Base-by-base conservation (phyloP, 2,113 vertebrate species). In the Dissostichus mawsoni region DNA sequence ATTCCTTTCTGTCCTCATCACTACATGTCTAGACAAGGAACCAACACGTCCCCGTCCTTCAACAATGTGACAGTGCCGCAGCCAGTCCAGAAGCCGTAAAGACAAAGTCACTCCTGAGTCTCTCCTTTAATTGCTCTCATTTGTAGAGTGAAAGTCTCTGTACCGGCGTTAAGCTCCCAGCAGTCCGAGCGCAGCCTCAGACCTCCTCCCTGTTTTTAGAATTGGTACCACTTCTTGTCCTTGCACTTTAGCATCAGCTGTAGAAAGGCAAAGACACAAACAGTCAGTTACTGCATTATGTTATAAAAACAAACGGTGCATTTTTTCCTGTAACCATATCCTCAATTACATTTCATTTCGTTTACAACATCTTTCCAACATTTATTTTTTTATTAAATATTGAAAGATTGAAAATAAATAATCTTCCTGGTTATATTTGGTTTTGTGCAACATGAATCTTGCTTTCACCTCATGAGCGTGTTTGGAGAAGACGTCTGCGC, bases 191-290 rank as follows among this genome's bases (percentile, higher is more conserved):
- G 69, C 85, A 87, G 75, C 80, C 66, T 69, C 73, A 66, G 89
- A 78, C 78, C 78, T 86, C 87, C 57, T 67, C 79, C 85, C 90
- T 87, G 92, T 71, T 20, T 29, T 96, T 96, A 99, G 90, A 99
- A 98, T 91, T 99, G 98, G 93, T 99, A 99, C 98, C 98, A 99
- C 94, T 98, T 99, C 95, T 99, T 99, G 93, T 99, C 98, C 92
- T 98, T 99, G 90, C 96, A 98, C 94, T 99, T 99, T 87, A 99
- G 92, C 98, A 99, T 99, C 92, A 99, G 90, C 98, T 99, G 90
- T 41, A 92, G 94, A 87, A 33, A 86, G 74, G 89, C 52, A 48
- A 72, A 18, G 62, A 5, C 14, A 69, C 5, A 70, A 4, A 12
- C 6, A 36, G 33, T 76, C 1, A 2, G 20, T 56, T 7, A 23